Base-by-base conservation (phyloP, 2,113 vertebrate genomes). In the Onychostruthus taczanowskii region DNA sequence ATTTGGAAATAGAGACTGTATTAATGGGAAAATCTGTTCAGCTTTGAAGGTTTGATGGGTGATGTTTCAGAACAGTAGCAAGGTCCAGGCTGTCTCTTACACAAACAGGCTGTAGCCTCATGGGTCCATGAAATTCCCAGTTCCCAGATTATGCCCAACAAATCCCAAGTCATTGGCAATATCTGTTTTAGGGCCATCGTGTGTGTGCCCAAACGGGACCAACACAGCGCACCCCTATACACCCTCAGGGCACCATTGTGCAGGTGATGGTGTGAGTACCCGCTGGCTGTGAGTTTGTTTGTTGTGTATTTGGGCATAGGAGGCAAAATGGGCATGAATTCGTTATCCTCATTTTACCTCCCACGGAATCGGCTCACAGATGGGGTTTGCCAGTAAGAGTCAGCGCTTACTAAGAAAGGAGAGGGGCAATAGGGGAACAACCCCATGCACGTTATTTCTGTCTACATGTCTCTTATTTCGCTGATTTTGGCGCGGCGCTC, bases 121-220 rank as follows among this genome's bases (percentile, higher is more conserved):
- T 0, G 0, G 5, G 27, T 41, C 15, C n/a, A 9, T 3, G 3
- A 44, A 47, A 59, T 53, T 53, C 21, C 39, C 13, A 1, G 16
- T 18, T 35, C 30, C 15, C 58, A 49, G 30, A 30, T 43, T 50
- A 39, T 49, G 9, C 39, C 21, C 7, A 13, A 19, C 31, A 81
- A 73, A 62, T 27, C 26, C 22, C 0, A 0, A 7, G 23, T 24
- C 28, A 12, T 14, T 3, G 2, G 31, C 35, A 49, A 0, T 39
- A 50, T 7, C 22, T 59, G 21, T 31, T 50, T 14, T 24, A 31
- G 44, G 16, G 27, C 14, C 21, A 24, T 47, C 4, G 2, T 4
- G 4, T 3, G 2, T 15, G 30, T n/a, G 47, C 18, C 18, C 43
- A 23, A 2, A 30, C 5, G 7, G 8, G 16, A 24, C 7, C 5